These are phyloP conservation scores for Phenganax subtilis DNA, from an alignment of 92 coral and sea anemone species.

Conservation along the genomic window DNA sequence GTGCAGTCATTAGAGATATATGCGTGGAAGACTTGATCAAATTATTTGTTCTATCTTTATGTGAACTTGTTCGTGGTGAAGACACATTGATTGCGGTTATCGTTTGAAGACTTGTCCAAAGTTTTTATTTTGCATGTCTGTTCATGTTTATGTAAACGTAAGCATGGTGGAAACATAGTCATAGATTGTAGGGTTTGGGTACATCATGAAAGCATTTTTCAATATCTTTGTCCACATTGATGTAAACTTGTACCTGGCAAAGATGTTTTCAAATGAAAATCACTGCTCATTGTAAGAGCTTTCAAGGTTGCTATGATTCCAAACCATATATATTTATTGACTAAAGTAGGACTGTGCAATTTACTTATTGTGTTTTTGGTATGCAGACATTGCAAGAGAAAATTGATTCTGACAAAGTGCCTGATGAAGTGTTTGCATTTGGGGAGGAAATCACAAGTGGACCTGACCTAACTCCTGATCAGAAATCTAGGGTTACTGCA, in stretches of 20 bases:
- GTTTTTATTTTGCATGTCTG: too few species aligned
- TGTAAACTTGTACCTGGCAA: too few species aligned
- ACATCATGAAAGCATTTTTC: background rate
- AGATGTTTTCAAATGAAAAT: too few species aligned
- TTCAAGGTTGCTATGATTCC: too few species aligned
- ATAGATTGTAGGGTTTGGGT: background rate
- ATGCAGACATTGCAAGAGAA: slow-evolving; percentile 9
- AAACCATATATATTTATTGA: background rate
- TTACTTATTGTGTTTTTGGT: background rate
- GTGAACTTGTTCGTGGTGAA: too few species aligned
- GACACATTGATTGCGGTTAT: too few species aligned
- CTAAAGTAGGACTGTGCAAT: background rate
- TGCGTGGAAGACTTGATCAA: background rate
- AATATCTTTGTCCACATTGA: background rate
- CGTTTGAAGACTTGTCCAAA: too few species aligned
- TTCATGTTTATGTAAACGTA: too few species aligned
- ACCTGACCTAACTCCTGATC: slow-evolving; percentile 15
- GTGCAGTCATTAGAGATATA: background rate
- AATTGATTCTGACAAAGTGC: slow-evolving; percentile 26
- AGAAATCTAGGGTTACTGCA: slow-evolving; percentile 5
- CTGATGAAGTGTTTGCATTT: background rate
- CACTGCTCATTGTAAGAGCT: too few species aligned
- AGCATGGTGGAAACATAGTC: too few species aligned
- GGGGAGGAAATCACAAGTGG: slow-evolving; percentile 24
- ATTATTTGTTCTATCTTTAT: too few species aligned